Base-by-base conservation (phyloP, 2,113 vertebrate genomes). In the Pan paniscus region DNA sequence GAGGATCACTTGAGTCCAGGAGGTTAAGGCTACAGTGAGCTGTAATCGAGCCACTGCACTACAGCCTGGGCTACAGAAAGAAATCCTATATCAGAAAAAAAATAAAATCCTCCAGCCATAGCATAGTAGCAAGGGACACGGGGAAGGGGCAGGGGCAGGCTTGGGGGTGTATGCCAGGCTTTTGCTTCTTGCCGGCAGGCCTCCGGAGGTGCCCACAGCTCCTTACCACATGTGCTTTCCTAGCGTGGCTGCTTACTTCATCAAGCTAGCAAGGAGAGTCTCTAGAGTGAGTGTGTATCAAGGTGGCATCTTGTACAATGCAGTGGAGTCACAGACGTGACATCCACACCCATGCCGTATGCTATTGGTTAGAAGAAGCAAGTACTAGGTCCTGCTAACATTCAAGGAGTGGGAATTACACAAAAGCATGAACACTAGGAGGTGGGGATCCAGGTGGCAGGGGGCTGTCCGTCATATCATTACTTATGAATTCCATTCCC, bases 101-200 rank as follows among this genome's bases (percentile, higher is more conserved):
- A 59, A 59, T 25, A 32, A 64, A 64, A 30, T 48, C 40, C 35
- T 43, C 35, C 73, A 73, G 67, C 12, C 1, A 48, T 17, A 40
- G 10, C 59, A 22, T 32, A 14, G 64, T 6, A 57, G 48, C 2
- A 13, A 83, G 17, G 48, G 46, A 25, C 1, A 0, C 0, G 1
- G 14, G 13, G 23, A 32, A 27, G 38, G 40, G 10, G 18, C 32
- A 23, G 38, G 40, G 27, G 11, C 40, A 3, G 61, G 32, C 25
- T 61, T 80, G 30, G 16, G n/a, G 52, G 17, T 55, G 3, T 8
- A 1, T 43, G 55, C 9, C 3, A 20, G 90, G 20, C 52, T 17
- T n/a, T 35, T 8, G 73, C 72, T 73, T 78, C 55, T 92, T 17
- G 81, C 61, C 76, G 57, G 55, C 2, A 84, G 4, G 30, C 38